A percentile compares a stretch with the other conserved stretches of the same genome.
Evolutionary conservation across 2,797 vertebrate species (phyloP).

Genomic region (Monodelphis domestica): DNA sequence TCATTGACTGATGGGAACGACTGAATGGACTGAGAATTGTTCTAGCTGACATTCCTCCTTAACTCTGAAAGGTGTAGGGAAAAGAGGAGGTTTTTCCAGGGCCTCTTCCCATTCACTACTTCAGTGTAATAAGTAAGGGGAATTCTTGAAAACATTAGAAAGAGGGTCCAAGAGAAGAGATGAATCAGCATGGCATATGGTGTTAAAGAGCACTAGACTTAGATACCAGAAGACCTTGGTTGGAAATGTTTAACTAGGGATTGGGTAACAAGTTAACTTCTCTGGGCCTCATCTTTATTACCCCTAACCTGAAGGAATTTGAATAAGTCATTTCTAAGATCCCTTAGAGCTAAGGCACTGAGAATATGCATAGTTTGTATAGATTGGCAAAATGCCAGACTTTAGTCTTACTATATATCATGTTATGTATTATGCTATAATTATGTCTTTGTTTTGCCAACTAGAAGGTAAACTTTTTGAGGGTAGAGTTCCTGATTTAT

Average conservation of each 20-base stretch:
- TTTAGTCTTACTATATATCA: background rate
- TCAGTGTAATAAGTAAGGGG: background rate
- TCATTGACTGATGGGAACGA: background rate
- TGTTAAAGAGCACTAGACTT: background rate
- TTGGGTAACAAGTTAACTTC: background rate
- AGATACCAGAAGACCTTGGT: background rate
- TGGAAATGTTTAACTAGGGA: background rate
- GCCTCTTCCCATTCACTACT: background rate
- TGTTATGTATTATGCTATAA: background rate
- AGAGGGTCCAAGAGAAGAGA: background rate
- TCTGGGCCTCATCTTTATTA: background rate
- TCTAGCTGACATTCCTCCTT: background rate
- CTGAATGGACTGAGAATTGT: background rate
- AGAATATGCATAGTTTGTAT: background rate
- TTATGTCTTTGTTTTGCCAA: background rate
- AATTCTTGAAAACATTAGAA: background rate
- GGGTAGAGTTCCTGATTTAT: background rate
- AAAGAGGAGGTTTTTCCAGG: background rate
- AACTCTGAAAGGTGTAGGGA: background rate
- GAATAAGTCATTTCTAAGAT: background rate
- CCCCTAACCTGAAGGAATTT: no score
- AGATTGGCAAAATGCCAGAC: background rate
- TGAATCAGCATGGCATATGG: background rate
- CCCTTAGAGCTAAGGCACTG: background rate
- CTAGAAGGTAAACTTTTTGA: background rate